Evolutionary conservation across 2,797 vertebrate species (phyloP).

Genomic region (Hippoglossus hippoglossus): DNA sequence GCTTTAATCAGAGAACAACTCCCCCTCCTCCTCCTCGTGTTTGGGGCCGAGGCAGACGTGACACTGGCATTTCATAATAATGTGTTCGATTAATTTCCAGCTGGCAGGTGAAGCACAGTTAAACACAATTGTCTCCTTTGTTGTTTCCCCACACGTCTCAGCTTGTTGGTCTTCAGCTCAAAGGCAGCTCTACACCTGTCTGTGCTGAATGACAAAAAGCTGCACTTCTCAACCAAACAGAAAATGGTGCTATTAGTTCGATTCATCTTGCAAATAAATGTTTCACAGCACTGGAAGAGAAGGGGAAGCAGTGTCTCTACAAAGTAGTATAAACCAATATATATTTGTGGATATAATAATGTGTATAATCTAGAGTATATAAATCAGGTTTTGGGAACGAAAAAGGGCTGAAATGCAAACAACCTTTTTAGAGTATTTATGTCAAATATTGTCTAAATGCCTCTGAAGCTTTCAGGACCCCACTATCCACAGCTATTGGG

Average conservation of each 20-base stretch:
- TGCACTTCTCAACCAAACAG: conserved; percentile 25
- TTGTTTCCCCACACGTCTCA: conserved; percentile 37
- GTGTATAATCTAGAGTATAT: no score
- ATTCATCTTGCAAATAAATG: neutral
- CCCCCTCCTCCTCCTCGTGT: neutral
- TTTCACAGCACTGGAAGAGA: neutral
- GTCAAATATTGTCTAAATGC: no score
- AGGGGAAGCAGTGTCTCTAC: neutral
- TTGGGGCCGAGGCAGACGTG: conserved; percentile 21
- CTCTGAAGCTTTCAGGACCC: no score
- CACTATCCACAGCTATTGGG: no score
- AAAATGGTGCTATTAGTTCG: neutral
- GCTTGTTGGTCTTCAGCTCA: conserved; percentile 11
- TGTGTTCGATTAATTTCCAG: conserved; percentile 26
- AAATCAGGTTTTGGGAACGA: neutral
- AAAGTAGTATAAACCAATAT: no score
- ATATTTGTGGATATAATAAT: no score
- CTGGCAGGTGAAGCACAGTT: conserved; percentile 31
- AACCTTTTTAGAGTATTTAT: no score
- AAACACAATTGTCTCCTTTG: conserved; percentile 40
- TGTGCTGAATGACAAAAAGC: neutral
- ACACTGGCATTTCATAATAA: conserved; percentile 48
- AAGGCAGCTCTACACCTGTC: conserved; percentile 14
- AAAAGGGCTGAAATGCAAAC: neutral
- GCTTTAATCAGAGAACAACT: conserved; percentile 2